These are phyloP conservation scores for Melanotaenia maccullochi DNA, from an alignment of 2,797 vertebrate genomes.

Conservation along the genomic window DNA sequence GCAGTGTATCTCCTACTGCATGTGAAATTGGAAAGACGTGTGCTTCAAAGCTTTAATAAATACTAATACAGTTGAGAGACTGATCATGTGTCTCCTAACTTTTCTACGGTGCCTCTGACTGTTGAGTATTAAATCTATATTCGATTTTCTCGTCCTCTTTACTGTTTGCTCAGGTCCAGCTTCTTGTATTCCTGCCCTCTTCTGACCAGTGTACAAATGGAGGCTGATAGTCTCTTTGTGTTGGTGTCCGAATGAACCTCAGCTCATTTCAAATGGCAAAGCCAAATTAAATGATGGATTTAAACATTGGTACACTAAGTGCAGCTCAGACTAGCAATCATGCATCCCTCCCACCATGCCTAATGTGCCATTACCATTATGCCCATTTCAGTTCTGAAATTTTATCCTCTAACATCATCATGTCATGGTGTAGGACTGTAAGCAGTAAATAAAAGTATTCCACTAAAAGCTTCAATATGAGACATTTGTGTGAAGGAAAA, in stretches of 20 bases:
- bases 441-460: conserved; percentile 13
- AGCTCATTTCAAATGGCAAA: conserved; percentile 23
- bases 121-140: conserved; percentile 10
- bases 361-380: conserved; percentile 51
- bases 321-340: conserved; percentile 43
- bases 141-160: conserved; percentile 4
- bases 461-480: conserved; percentile 34
- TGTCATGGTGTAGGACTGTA: conserved; percentile 10
- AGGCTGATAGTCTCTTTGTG: neutral
- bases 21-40: conserved; percentile 38
- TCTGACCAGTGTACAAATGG: conserved; percentile 3
- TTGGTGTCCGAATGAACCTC: neutral
- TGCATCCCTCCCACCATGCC: conserved; percentile 45
- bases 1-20: conserved; percentile 31
- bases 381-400: conserved; percentile 34
- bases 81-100: neutral
- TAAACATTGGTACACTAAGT: conserved; percentile 49
- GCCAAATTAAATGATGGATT: conserved; percentile 45
- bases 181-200: neutral
- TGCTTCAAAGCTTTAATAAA: conserved; percentile 32
- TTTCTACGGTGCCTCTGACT: neutral
- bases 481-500: conserved; percentile 30
- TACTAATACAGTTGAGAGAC: conserved; percentile 19
- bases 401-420: conserved; percentile 19
- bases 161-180: neutral